Evolutionary conservation across 2,797 vertebrate species (phyloP).

Genomic region (Halcyon chelicuti): DNA sequence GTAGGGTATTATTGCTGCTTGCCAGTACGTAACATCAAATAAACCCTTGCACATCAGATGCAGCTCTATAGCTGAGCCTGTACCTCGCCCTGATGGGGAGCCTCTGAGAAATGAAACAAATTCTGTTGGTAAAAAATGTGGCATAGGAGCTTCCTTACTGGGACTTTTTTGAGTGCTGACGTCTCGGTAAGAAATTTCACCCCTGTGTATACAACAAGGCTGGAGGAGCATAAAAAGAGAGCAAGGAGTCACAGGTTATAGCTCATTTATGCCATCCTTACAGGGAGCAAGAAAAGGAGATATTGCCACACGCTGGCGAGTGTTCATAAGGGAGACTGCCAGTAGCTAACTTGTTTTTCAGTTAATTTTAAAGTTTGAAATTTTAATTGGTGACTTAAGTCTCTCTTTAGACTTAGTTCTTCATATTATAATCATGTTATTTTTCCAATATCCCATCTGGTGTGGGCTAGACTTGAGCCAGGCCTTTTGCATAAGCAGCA

Average conservation of each 20-base stretch:
- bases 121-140: background rate
- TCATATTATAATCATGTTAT: background rate
- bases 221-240: background rate
- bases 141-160: background rate
- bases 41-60: background rate
- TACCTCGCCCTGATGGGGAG: background rate
- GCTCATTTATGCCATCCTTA: background rate
- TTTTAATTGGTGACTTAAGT: background rate
- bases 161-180: background rate
- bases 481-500: background rate
- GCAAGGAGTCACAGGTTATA: background rate
- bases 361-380: background rate
- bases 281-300: background rate
- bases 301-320: background rate
- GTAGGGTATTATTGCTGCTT: background rate
- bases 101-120: background rate
- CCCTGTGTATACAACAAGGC: background rate
- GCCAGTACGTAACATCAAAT: background rate
- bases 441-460: background rate
- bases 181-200: background rate
- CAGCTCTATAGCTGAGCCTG: background rate
- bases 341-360: background rate
- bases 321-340: background rate
- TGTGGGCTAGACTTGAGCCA: background rate
- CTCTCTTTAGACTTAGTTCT: background rate